phyloP scores from a whole-genome alignment of 1,140 invertebrate species.

The Drosophila watanabei region DNA sequence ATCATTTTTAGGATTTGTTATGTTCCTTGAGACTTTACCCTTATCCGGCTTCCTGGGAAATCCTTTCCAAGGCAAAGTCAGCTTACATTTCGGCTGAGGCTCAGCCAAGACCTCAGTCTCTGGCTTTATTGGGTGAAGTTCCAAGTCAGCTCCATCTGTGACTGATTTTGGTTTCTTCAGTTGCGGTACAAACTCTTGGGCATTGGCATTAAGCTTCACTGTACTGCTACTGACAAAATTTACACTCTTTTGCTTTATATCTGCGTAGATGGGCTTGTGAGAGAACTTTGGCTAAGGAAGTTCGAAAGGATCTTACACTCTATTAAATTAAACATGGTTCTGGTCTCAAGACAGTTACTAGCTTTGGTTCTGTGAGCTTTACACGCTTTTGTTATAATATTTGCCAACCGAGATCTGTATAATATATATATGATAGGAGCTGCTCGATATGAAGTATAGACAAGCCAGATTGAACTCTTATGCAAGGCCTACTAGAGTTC shows the following conservation, averaged over 20 bases:
- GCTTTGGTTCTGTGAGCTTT: slow-evolving; percentile 13
- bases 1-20: too few species aligned
- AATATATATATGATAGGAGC: slow-evolving; percentile 2
- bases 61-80: slow-evolving; percentile 64
- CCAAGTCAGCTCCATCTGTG: background rate
- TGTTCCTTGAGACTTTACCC: background rate
- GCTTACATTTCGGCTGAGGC: slow-evolving; percentile 9
- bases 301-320: slow-evolving; percentile 24
- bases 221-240: background rate
- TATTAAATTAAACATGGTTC: slow-evolving; percentile 46
- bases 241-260: background rate
- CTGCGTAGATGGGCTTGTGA: background rate
- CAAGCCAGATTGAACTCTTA: background rate
- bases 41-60: slow-evolving; percentile 48
- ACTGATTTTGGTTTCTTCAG: background rate
- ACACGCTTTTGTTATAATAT: slow-evolving; percentile 27
- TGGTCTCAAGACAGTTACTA: background rate
- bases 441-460: background rate
- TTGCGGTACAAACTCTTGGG: slow-evolving; percentile 44
- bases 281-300: slow-evolving; percentile 8
- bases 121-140: background rate
- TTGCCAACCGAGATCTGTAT: slow-evolving; percentile 7
- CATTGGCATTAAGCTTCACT: slow-evolving; percentile 38
- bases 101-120: background rate
- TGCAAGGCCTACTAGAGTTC: background rate